Evolutionary conservation across 2,888 invertebrate species (phyloP), one percentile per base, ranked within the genome.

Genomic region (Eulithis testata): DNA sequence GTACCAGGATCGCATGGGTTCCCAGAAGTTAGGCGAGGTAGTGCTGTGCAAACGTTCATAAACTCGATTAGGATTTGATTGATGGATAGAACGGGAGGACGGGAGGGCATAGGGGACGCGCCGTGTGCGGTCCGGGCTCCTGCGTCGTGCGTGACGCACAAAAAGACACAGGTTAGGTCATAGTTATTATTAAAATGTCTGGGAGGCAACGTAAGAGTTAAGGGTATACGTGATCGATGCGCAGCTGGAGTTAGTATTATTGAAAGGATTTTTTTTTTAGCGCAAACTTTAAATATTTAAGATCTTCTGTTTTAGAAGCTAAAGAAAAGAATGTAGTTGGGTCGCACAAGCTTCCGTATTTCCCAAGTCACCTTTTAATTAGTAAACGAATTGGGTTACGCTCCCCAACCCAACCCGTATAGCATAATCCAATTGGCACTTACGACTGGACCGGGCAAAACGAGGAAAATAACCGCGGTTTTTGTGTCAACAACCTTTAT

Each of bases 1-100:
- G 66, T 68, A 71, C 66, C 68, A 71, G 66, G 68, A 53, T 61
- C 68, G 65, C 69, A 70, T 63, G 67, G 59, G 73, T 73, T 67
- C 71, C 71, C 53, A 58, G 66, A 60, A 66, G 70, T 69, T 66
- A 57, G 70, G 69, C 70, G 70, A 71, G 21, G 67, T 66, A 51
- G 51, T 59, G 66, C 69, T 78, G 77, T 80, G 80, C 79, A 78
- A 81, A 79, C 78, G 83, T 79, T 86, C 76, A 84, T 86, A 85
- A 84, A 88, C 86, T 87, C 84, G 84, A 88, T 89, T 86, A 88
- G 83, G 80, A 82, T 78, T 78, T 88, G 89, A 90, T 89, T 88
- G 84, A 86, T 83, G 79, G 73, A 75, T 76, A 67, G 73, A 71
- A 76, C 55, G 62, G 67, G 69, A 63, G 69, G 69, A 76, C 55